Conservation (phyloP, 2,888 invertebrate genomes). For the Chrysotoxum bicinctum region DNA sequence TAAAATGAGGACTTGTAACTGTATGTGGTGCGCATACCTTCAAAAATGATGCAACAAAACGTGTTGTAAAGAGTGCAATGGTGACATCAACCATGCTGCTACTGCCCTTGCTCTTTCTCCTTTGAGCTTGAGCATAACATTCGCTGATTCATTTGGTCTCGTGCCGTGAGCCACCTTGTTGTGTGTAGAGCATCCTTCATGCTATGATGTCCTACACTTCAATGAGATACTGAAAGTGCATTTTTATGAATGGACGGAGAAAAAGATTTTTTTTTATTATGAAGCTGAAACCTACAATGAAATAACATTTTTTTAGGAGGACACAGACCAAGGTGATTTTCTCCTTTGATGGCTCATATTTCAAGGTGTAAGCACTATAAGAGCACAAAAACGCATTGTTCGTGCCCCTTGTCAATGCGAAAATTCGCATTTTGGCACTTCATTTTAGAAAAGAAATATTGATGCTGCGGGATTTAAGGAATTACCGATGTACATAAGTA, state of each 20-base stretch:
- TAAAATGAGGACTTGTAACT: constrained; percentile 29
- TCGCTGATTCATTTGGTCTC: constrained; percentile 37
- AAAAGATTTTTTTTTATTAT: not conserved
- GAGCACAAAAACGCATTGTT: constrained; percentile 41
- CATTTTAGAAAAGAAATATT: not conserved
- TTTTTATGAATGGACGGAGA: constrained; percentile 64
- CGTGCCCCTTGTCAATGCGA: not conserved
- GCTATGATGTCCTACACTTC: constrained; percentile 4
- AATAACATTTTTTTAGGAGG: not conserved
- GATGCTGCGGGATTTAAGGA: not conserved
- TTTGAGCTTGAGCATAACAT: not conserved
- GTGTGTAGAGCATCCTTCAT: constrained; percentile 30
- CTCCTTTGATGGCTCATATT: constrained; percentile 42
- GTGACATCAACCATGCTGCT: constrained; percentile 20
- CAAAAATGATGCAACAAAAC: constrained; percentile 4
- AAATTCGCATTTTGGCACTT: not conserved
- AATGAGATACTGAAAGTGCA: constrained; percentile 50
- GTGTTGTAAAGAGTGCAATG: constrained; percentile 33
- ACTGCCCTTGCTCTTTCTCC: constrained; percentile 7
- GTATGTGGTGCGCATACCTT: constrained; percentile 27
- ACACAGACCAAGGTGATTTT: constrained; percentile 27
- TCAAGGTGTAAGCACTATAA: constrained; percentile 28
- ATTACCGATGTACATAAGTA: not conserved
- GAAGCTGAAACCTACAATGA: not conserved
- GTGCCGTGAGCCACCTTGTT: constrained; percentile 58